These are phyloP conservation scores for human (Homo sapiens) DNA, from an alignment of 2,113 vertebrate species.

Conservation along the genomic window GRCh38 chr6:104927001-104927500, in stretches of 20 bases:
- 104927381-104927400: too few relatives aligned
- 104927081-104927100: neutral
- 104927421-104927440: too few relatives aligned
- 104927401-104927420: too few relatives aligned
- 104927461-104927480: too few relatives aligned
- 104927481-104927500: too few relatives aligned
- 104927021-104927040: neutral
- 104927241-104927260: neutral
- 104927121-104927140: neutral
- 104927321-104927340: too few relatives aligned
- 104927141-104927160: neutral
- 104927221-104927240: neutral
- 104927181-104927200: neutral
- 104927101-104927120: neutral
- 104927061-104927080: neutral
- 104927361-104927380: too few relatives aligned
- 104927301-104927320: neutral
- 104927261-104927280: neutral
- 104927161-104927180: constrained; percentile 7
- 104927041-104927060: neutral
- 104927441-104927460: too few relatives aligned
- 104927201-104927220: neutral
- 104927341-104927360: too few relatives aligned
- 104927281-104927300: neutral
- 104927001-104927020: neutral